Evolutionary conservation across 2,113 vertebrate genomes (phyloP).

Genomic region (Monarcha castaneiventris): DNA sequence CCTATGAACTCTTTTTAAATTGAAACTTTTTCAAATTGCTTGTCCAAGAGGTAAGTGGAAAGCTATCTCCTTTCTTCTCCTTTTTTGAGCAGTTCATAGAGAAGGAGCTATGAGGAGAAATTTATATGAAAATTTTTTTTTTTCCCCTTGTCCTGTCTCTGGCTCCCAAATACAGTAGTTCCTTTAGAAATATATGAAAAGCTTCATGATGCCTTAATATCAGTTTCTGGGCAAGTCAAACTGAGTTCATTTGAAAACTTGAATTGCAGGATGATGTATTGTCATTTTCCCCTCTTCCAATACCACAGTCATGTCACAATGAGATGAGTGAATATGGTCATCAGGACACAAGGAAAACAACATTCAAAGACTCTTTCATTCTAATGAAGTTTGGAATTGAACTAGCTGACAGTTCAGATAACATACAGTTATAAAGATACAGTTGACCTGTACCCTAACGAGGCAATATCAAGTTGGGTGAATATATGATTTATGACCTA

Average conservation of each 20-base stretch:
- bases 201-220: not conserved
- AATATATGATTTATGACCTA: not conserved
- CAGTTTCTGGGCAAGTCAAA: not conserved
- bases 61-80: not conserved
- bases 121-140: not conserved
- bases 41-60: not conserved
- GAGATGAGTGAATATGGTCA: not conserved
- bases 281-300: accelerated
- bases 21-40: not conserved
- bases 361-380: not conserved
- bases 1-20: not conserved
- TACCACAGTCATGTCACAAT: not conserved
- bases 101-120: not conserved
- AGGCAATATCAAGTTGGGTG: not conserved
- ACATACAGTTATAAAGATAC: not conserved
- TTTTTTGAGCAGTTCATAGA: not conserved
- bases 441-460: not conserved
- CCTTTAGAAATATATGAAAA: not conserved
- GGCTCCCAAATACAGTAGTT: not conserved
- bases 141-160: not conserved
- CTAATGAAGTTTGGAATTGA: not conserved
- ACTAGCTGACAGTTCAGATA: not conserved
- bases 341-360: not conserved
- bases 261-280: not conserved
- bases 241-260: not conserved